Percentiles rank a stretch among this genome's conserved stretches.
These are phyloP conservation scores for Thalassarche chlororhynchos DNA, from an alignment of 2,113 vertebrate genomes.

Conservation along the genomic window DNA sequence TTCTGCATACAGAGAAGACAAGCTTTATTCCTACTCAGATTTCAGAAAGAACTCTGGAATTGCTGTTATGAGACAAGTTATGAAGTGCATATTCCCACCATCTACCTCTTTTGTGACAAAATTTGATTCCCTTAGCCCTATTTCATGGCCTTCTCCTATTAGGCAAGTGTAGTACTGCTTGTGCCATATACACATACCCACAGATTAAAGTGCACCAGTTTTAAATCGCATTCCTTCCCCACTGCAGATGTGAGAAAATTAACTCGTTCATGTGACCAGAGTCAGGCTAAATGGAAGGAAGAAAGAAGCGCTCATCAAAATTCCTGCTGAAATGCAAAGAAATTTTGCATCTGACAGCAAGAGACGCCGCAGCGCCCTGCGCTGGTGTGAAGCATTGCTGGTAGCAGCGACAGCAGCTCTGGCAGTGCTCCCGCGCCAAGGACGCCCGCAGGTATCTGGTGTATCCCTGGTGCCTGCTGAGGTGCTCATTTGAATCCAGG, in stretches of 20 bases:
- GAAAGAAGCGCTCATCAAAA: background rate
- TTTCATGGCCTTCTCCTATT: background rate
- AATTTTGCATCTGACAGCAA: background rate
- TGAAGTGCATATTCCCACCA: background rate
- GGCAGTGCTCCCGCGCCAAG: background rate
- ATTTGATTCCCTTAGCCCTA: background rate
- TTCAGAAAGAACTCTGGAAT: background rate
- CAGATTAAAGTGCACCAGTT: background rate
- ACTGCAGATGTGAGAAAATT: background rate
- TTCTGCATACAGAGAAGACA: background rate
- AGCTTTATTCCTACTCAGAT: background rate
- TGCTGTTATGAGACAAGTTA: background rate
- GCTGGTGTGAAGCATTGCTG: background rate
- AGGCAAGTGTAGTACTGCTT: background rate
- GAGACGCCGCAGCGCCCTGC: background rate
- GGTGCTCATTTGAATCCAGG: slow-evolving; percentile 15
- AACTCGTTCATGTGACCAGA: background rate
- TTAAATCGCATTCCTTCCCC: background rate
- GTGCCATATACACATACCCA: background rate
- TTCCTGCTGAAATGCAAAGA: slow-evolving; percentile 4
- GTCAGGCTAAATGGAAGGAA: background rate
- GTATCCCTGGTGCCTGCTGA: background rate
- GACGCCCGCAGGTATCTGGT: background rate
- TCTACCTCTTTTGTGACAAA: background rate
- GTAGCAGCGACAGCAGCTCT: background rate